A percentile compares a stretch with the other conserved stretches of the same genome.
phyloP scores from a whole-genome alignment of 2,888 invertebrate species.

The Rhingia campestris region DNA sequence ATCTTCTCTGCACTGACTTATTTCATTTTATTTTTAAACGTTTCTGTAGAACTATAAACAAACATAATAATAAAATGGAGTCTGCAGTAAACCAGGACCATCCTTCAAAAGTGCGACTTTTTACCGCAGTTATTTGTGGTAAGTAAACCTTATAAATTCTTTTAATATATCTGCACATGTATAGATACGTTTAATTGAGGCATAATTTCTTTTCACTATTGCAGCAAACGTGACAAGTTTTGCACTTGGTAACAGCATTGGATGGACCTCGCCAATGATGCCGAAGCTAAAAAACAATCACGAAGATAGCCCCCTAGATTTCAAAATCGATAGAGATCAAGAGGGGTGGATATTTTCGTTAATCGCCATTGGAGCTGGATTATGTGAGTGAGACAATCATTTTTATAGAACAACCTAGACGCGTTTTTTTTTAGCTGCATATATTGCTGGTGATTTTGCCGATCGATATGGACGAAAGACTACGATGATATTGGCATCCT shows the following conservation, averaged over 20 bases:
- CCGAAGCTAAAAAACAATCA: constrained; percentile 84
- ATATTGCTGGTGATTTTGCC: constrained; percentile 87
- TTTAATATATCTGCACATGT: background rate
- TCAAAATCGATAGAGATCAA: constrained; percentile 83
- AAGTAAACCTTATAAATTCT: background rate
- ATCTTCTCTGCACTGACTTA: background rate
- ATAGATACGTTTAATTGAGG: background rate
- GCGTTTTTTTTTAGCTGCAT: constrained; percentile 84
- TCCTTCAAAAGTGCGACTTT: constrained; percentile 35
- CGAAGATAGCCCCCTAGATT: constrained; percentile 82
- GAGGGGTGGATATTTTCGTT: constrained; percentile 90
- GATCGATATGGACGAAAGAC: constrained; percentile 88
- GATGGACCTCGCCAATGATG: constrained; percentile 90
- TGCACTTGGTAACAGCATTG: constrained; percentile 86
- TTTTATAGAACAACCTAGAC: background rate
- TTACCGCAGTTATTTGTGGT: constrained; percentile 42
- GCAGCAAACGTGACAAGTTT: constrained; percentile 42
- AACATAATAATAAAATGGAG: background rate
- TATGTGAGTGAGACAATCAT: constrained; percentile 83
- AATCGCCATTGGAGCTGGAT: constrained; percentile 87
- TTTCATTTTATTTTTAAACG: background rate
- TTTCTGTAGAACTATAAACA: background rate
- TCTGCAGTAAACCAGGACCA: background rate
- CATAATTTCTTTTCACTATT: background rate
- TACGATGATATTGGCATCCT: constrained; percentile 85